Conservation (phyloP, 1,140 invertebrate genomes). For the Listronotus bonariensis region DNA sequence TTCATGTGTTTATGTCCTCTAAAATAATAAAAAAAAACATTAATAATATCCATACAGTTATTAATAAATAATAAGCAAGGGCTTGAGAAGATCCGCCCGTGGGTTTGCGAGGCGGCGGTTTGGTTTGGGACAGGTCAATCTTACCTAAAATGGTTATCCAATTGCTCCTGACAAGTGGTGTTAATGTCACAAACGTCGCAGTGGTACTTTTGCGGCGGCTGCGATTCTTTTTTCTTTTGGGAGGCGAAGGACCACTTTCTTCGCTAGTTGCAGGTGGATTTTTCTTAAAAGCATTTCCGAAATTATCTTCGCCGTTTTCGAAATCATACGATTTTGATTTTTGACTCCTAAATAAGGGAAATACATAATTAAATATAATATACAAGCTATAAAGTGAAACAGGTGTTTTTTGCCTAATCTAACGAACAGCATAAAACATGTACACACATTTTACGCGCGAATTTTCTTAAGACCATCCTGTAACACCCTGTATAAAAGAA, state of each 20-base stretch:
- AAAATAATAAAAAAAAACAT: constrained; percentile 9
- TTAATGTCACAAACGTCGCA: constrained; percentile 56
- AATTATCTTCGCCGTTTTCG: constrained; percentile 40
- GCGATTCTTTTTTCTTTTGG: constrained; percentile 9
- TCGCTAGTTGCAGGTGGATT: not conserved
- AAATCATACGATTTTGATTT: constrained; percentile 18
- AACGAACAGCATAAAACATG: no score
- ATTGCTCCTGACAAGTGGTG: constrained; percentile 55
- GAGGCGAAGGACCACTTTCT: not conserved
- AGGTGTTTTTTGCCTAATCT: no score
- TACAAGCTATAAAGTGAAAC: no score
- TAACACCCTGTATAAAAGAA: no score
- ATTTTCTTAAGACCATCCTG: no score
- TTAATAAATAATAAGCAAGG: no score
- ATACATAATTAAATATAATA: no score
- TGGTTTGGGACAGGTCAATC: no score
- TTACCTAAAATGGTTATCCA: constrained; percentile 53
- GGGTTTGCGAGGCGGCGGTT: no score
- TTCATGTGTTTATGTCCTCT: constrained; percentile 55
- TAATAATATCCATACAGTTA: no score
- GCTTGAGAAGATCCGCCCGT: no score
- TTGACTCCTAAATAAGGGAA: constrained; percentile 5
- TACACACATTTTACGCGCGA: no score
- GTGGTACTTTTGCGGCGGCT: constrained; percentile 34
- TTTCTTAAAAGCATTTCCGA: constrained; percentile 42